Evolutionary conservation across 1,140 invertebrate genomes (phyloP).

Genomic region (Philaenus spumarius): DNA sequence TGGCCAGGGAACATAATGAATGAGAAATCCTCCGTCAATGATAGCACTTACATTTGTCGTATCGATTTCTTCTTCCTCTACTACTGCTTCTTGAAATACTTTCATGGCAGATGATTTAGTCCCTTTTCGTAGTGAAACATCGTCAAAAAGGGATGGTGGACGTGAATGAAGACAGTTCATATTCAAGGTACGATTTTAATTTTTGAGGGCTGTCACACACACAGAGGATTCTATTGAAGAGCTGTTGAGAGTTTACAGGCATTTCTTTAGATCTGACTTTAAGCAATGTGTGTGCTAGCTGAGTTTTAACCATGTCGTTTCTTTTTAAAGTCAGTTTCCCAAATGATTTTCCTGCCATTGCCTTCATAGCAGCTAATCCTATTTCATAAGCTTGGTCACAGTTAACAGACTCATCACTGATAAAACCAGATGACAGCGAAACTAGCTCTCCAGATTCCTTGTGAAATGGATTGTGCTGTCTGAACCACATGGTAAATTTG

Average conservation of each 20-base stretch:
- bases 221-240: conserved; percentile 20
- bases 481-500: too few species aligned
- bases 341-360: too few species aligned
- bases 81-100: neutral
- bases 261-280: neutral
- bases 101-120: conserved; percentile 8
- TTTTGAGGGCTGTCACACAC: conserved; percentile 6
- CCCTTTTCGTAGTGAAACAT: conserved; percentile 14
- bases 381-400: too few species aligned
- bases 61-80: neutral
- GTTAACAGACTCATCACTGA: too few species aligned
- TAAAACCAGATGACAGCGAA: too few species aligned
- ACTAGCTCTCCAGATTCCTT: too few species aligned
- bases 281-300: too few species aligned
- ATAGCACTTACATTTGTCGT: neutral
- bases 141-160: conserved; percentile 18
- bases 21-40: conserved; percentile 19
- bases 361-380: too few species aligned
- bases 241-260: too few species aligned
- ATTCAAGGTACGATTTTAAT: conserved; percentile 15
- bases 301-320: too few species aligned
- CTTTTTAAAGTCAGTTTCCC: too few species aligned
- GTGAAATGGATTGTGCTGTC: too few species aligned
- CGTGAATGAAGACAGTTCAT: conserved; percentile 14
- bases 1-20: conserved; percentile 15